phyloP scores from a whole-genome alignment of 2,888 invertebrate species.

The Escarpia spicata region DNA sequence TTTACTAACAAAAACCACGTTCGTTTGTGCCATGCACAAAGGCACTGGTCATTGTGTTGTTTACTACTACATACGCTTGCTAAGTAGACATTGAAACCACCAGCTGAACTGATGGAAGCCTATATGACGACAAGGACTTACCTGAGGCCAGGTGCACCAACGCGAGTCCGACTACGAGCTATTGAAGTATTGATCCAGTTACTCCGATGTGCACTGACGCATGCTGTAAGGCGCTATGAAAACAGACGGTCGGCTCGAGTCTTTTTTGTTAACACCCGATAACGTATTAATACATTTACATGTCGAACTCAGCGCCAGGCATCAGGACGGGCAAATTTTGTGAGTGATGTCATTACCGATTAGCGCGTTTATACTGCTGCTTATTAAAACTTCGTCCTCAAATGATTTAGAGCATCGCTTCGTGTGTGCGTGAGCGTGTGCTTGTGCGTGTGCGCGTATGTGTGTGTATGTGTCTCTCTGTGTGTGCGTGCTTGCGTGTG shows the following conservation, averaged over 20 bases:
- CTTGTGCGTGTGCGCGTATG: no score
- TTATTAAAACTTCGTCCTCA: no score
- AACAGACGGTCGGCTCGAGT: background rate
- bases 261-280: background rate
- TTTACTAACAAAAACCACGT: background rate
- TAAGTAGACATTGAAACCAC: background rate
- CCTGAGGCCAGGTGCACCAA: background rate
- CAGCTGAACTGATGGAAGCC: background rate
- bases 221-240: background rate
- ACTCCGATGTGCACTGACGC: background rate
- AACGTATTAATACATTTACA: conserved; percentile 6
- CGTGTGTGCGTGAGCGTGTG: no score
- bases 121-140: background rate
- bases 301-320: background rate
- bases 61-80: background rate
- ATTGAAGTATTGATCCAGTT: background rate
- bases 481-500: no score
- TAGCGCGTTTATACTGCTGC: no score
- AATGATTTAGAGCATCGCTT: no score
- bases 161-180: background rate
- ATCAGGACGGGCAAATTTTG: background rate
- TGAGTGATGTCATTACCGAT: background rate
- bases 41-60: background rate
- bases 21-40: background rate
- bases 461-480: no score